Base-by-base conservation (phyloP, 2,888 invertebrate genomes). In the Ichneumon xanthorius region DNA sequence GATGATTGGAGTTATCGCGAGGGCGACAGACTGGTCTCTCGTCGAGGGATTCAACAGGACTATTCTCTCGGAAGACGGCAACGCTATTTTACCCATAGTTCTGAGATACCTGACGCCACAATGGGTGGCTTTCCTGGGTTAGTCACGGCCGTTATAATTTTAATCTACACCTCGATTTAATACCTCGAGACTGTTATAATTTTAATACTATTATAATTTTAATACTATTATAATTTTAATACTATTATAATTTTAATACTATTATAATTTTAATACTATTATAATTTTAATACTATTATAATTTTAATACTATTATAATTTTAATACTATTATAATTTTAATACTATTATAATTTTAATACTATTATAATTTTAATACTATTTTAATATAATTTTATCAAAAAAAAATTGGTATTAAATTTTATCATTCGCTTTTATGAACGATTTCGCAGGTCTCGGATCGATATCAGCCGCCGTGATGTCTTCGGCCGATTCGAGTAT, bases 391-490 rank as follows among this genome's bases (percentile, higher is more conserved):
- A 48, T 48, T 0, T 48, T 48, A 16, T 73, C 11, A 4, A 48
- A 50, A n/a, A n/a, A 6, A 53, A 45, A 22, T 22, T 19, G 11
- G 9, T 19, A 11, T 19, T 11, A 11, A 40, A 70, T 22, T 40
- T 11, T 3, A 16, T 37, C 2, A 45, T 45, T 14, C 16, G 14
- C 7, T 48, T 16, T 48, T 37, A 48, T n/a, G 71, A 70, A 67
- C 37, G 9, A n/a, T 76, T 67, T 9, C 61, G 3, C 58, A 93
- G 97, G 96, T 58, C 95, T 97, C 30, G 97, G 97, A 16, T 96
- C 97, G 5, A 96, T 97, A 53, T 96, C 96, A 0, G 97, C 96
- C 0, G 96, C 97, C 6, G 96, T 96, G n/a, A 97, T 97, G 96
- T 96, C 96, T 0, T 96, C 96, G 2, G 96, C 96, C 0, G 97